Conservation (phyloP, 1,140 invertebrate species). For the Calosoma granatense region DNA sequence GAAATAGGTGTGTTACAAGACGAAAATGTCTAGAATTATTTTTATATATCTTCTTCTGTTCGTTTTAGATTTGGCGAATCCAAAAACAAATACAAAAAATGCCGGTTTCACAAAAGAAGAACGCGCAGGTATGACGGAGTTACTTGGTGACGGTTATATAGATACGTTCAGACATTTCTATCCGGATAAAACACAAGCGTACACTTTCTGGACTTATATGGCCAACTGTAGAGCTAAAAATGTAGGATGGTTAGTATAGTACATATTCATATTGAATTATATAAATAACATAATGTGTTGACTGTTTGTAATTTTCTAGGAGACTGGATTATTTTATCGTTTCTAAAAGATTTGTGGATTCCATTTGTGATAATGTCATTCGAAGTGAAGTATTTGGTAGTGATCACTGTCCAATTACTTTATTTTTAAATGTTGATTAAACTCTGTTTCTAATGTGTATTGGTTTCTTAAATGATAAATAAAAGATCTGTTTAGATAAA, state of each 20-base stretch:
- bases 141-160: slow-evolving; percentile 69
- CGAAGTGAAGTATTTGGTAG: slow-evolving; percentile 67
- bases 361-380: slow-evolving; percentile 73
- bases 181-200: slow-evolving; percentile 72
- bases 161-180: slow-evolving; percentile 85
- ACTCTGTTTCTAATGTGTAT: no score
- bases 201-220: slow-evolving; percentile 95
- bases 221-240: slow-evolving; percentile 76
- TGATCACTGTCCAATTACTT: slow-evolving; percentile 76
- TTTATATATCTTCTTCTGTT: slow-evolving; percentile 5
- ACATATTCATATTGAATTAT: slow-evolving; percentile 10
- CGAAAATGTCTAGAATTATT: slow-evolving; percentile 1
- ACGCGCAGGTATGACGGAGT: slow-evolving; percentile 77
- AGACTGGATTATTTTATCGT: slow-evolving; percentile 91
- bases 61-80: slow-evolving; percentile 80
- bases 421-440: slow-evolving; percentile 42
- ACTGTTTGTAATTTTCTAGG: slow-evolving; percentile 47
- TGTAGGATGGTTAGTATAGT: slow-evolving; percentile 87
- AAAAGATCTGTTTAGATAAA: no score
- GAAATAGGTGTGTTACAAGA: slow-evolving; percentile 82
- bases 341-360: slow-evolving; percentile 63
- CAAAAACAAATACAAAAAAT: slow-evolving; percentile 84
- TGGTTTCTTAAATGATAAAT: no score
- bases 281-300: slow-evolving; percentile 11
- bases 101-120: slow-evolving; percentile 95